Conservation (phyloP, 2,888 invertebrate species). For the Acrobasis suavella region DNA sequence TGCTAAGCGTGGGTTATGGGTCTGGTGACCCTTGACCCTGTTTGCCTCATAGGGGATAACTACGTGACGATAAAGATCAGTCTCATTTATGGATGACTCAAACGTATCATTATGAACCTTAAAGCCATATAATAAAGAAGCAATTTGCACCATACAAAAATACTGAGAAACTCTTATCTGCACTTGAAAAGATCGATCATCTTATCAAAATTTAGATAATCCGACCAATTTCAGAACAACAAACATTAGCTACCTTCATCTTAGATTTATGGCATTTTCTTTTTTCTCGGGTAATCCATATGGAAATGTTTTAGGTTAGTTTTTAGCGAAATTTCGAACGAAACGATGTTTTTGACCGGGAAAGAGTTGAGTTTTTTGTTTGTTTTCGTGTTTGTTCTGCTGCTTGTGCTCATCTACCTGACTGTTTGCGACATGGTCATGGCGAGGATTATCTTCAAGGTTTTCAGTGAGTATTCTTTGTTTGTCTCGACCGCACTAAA, state of each 20-base stretch:
- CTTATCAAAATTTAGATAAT: slow-evolving; percentile 21
- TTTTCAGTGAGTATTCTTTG: slow-evolving; percentile 61
- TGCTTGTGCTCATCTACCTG: slow-evolving; percentile 60
- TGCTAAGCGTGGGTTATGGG: no score
- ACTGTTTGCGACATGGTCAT: slow-evolving; percentile 65
- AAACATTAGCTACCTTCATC: background rate
- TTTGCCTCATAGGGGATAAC: no score
- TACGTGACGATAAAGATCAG: no score
- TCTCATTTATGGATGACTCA: background rate
- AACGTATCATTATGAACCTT: background rate
- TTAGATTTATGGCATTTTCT: background rate
- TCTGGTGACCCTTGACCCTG: no score
- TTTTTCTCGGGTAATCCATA: slow-evolving; percentile 3
- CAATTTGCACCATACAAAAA: background rate
- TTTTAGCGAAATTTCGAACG: slow-evolving; percentile 5
- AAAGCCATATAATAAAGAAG: background rate
- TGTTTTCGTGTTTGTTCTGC: slow-evolving; percentile 43
- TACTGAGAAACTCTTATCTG: slow-evolving; percentile 9
- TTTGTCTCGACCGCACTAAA: background rate
- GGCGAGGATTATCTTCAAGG: slow-evolving; percentile 53
- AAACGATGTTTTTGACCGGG: slow-evolving; percentile 54
- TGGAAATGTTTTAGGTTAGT: slow-evolving; percentile 19
- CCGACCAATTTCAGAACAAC: slow-evolving; percentile 13
- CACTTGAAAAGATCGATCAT: slow-evolving; percentile 20
- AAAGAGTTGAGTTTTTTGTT: slow-evolving; percentile 59